phyloP scores from a whole-genome alignment of 2,888 invertebrate species.

The Sphecodes monilicornis region DNA sequence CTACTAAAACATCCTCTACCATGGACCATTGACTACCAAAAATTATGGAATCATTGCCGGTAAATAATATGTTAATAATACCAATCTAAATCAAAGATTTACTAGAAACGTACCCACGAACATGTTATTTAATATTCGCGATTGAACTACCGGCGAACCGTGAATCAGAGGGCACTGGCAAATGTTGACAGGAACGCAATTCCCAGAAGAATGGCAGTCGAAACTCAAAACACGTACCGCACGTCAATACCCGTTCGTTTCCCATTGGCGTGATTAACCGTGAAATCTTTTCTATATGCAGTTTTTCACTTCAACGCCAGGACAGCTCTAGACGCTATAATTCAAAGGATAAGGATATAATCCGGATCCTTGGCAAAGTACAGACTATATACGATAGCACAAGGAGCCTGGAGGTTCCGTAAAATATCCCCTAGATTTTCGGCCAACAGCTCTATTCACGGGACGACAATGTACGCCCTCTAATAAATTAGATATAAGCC shows the following conservation, averaged over 20 bases:
- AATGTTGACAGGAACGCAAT: slow-evolving; percentile 13
- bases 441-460: slow-evolving; percentile 52
- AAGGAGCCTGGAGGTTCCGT: slow-evolving; percentile 43
- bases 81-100: neutral
- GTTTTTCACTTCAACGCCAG: slow-evolving; percentile 60
- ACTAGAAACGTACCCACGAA: neutral
- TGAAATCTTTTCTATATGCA: slow-evolving; percentile 68
- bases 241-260: slow-evolving; percentile 49
- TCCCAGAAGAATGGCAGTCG: neutral
- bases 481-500: slow-evolving; percentile 61
- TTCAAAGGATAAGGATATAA: slow-evolving; percentile 70
- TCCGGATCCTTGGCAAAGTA: slow-evolving; percentile 55
- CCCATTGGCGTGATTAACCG: slow-evolving; percentile 61
- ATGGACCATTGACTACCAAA: too few species aligned
- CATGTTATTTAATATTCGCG: neutral
- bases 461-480: slow-evolving; percentile 44
- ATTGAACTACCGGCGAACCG: neutral
- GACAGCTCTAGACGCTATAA: slow-evolving; percentile 55
- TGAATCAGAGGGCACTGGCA: neutral
- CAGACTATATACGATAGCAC: slow-evolving; percentile 46
- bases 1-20: too few species aligned
- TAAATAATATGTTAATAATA: too few species aligned
- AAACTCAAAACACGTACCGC: neutral
- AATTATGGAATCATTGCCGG: too few species aligned
- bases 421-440: slow-evolving; percentile 54